Base-by-base conservation (phyloP, 2,113 vertebrate species). In the Hemiprocne comata region DNA sequence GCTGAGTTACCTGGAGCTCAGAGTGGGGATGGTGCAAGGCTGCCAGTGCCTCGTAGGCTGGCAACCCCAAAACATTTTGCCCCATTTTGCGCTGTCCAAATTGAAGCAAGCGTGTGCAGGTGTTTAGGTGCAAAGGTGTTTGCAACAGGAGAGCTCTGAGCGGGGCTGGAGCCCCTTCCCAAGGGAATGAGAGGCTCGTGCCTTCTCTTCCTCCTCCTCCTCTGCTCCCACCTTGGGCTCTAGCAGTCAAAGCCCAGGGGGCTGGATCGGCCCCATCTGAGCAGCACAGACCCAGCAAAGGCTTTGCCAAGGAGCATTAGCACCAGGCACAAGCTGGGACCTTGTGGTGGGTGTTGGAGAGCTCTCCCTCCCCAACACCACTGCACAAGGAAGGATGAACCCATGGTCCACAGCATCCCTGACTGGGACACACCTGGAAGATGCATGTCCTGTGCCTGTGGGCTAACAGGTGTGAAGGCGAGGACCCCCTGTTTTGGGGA, bases 121-220 rank as follows among this genome's bases (percentile, higher is more conserved):
- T 16, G 29, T 85, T 53, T 2, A 36, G 55, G 17, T 46, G 44
- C n/a, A 46, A 42, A 72, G 28, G 15, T 54, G 14, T 50, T 73
- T 48, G 72, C 61, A 73, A 17, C 29, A 58, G 65, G 31, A 75
- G 15, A 19, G 61, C 25, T 40, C 8, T 2, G 34, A 65, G 34
- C 3, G 0, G 31, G 29, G 64, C 38, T 75, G 51, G 24, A 71
- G 31, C 53, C 29, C 12, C 40, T 85, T 85, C 57, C 24, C 4
- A 34, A 62, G 64, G 19, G 67, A 13, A 17, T 34, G 0, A 0
- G 3, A 9, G 36, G 40, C 38, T 67, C 0, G 0, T 71, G 57
- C 40, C 40, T 14, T 14, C 40, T 42, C 40, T 42, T 42, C 31
- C 34, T 54, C 55, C 25, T 85, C 28, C 25, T 54, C 55, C 25